phyloP scores from a whole-genome alignment of 2,113 vertebrate species.

The Pholis gunnellus region DNA sequence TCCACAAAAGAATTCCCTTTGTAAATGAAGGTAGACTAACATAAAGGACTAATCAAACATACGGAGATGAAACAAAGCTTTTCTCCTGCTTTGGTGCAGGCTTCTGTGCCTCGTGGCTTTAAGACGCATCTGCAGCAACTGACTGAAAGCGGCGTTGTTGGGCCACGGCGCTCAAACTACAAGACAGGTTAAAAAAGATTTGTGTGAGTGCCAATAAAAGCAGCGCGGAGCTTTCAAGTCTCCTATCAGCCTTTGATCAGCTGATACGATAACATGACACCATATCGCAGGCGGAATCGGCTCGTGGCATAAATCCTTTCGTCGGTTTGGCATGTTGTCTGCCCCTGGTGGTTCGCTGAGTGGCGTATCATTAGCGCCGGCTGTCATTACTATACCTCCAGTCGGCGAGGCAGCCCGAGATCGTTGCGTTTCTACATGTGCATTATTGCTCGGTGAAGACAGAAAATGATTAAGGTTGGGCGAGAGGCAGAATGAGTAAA shows the following conservation, averaged over 20 bases:
- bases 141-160: background rate
- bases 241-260: conserved; percentile 63
- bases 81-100: background rate
- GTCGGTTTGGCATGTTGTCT: conserved; percentile 62
- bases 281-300: conserved; percentile 34
- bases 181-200: conserved; percentile 28
- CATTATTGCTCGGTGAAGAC: background rate
- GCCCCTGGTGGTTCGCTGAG: conserved; percentile 67
- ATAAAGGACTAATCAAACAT: conserved; percentile 1
- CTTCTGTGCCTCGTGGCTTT: background rate
- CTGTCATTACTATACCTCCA: conserved; percentile 63
- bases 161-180: conserved; percentile 9
- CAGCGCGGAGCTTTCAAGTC: conserved; percentile 51
- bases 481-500: conserved; percentile 16
- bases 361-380: conserved; percentile 67
- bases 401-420: conserved; percentile 33
- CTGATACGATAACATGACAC: conserved; percentile 59
- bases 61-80: background rate
- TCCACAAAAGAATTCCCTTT: background rate
- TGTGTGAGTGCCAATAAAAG: conserved; percentile 46
- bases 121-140: background rate
- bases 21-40: background rate
- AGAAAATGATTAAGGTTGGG: conserved; percentile 10
- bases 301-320: conserved; percentile 44
- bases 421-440: conserved; percentile 26